Evolutionary conservation across 1,140 invertebrate genomes (phyloP).

Genomic region (Lineus longissimus): DNA sequence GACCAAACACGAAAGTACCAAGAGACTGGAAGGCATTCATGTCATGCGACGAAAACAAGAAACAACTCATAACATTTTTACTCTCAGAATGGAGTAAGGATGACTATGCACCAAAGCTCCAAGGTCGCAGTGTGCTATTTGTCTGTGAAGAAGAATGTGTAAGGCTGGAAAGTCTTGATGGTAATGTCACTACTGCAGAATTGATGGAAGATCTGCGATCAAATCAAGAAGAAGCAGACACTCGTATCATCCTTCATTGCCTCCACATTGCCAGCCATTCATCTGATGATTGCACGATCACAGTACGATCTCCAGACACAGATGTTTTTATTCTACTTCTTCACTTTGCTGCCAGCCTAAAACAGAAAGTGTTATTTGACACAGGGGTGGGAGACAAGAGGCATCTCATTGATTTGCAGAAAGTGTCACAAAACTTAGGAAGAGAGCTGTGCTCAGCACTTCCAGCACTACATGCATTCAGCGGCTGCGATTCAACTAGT

Average conservation of each 20-base stretch:
- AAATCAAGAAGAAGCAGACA: conserved; percentile 21
- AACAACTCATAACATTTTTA: conserved; percentile 13
- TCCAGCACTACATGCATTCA: too few relatives aligned
- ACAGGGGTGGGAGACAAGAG: too few relatives aligned
- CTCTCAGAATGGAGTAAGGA: conserved; percentile 12
- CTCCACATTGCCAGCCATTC: conserved; percentile 3
- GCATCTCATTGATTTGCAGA: too few relatives aligned
- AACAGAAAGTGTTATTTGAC: too few relatives aligned
- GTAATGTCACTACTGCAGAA: background rate
- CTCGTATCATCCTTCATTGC: conserved; percentile 14
- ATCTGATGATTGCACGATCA: background rate
- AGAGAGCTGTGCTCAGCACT: too few relatives aligned
- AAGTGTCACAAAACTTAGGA: too few relatives aligned
- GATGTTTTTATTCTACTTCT: conserved; percentile 23
- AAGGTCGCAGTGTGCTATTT: conserved; percentile 12
- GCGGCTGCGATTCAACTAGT: too few relatives aligned
- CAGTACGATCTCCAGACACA: conserved; percentile 17
- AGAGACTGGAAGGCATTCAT: conserved; percentile 20
- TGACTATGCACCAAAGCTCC: conserved; percentile 6
- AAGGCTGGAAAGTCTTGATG: conserved; percentile 2
- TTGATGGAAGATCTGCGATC: background rate
- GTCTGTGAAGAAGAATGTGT: conserved; percentile 14
- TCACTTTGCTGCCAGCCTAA: conserved; percentile 13
- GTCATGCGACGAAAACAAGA: conserved; percentile 23
- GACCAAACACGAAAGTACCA: conserved; percentile 15